Percentiles rank a stretch among this genome's conserved stretches.
These are phyloP conservation scores for Ceryle rudis DNA, from an alignment of 2,797 vertebrate genomes.

Conservation along the genomic window DNA sequence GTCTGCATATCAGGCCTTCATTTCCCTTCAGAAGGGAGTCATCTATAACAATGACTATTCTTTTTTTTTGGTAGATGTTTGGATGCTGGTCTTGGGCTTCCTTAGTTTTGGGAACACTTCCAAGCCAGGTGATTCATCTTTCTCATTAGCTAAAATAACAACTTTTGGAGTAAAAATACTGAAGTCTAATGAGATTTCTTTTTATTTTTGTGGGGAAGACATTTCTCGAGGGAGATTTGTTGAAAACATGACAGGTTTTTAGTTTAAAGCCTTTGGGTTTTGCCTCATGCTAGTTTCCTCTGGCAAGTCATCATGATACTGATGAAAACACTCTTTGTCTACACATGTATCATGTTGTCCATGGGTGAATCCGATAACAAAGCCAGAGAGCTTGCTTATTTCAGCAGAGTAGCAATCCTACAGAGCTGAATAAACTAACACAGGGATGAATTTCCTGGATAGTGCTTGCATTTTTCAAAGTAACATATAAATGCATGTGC, in stretches of 20 bases:
- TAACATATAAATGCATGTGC: neutral
- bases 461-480: neutral
- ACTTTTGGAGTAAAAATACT: neutral
- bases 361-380: neutral
- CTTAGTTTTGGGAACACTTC: too few relatives aligned
- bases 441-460: neutral
- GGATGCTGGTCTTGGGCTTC: too few relatives aligned
- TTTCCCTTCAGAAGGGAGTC: too few relatives aligned
- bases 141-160: neutral
- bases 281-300: neutral
- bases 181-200: neutral
- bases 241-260: neutral
- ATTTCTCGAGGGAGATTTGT: neutral
- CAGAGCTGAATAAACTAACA: neutral
- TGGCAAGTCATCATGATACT: fast-evolving
- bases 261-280: neutral
- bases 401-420: neutral
- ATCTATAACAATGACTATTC: too few relatives aligned
- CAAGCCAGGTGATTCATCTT: too few relatives aligned
- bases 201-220: neutral
- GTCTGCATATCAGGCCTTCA: too few relatives aligned
- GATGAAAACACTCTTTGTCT: neutral
- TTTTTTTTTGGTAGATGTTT: too few relatives aligned
- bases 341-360: neutral
- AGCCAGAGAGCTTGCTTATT: neutral